Evolutionary conservation across 1,140 invertebrate genomes (phyloP).

Genomic region (Yoshiicerus persimilis): DNA sequence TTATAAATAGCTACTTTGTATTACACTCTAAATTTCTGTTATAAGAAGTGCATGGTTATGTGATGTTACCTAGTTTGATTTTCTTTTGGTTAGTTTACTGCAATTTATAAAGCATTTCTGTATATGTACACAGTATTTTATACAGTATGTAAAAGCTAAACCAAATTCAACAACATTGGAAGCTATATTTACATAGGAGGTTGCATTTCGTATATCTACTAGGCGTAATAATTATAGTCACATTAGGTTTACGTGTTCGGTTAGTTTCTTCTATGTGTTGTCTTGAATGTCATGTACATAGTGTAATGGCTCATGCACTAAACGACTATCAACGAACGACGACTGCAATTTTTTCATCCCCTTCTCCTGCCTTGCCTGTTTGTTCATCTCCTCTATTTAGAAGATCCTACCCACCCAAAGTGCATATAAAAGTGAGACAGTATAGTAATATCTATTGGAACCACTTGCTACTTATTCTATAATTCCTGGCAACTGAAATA

Average conservation of each 20-base stretch:
- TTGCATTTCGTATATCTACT: background rate
- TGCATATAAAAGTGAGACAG: no score
- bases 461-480: background rate
- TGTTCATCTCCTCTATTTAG: background rate
- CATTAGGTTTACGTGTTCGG: background rate
- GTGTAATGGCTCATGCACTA: constrained; percentile 1
- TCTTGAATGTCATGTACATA: background rate
- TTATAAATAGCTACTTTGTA: background rate
- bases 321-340: background rate
- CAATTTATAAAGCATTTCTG: no score
- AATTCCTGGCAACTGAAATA: background rate
- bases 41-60: no score
- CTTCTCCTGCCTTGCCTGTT: background rate
- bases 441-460: no score
- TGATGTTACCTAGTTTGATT: background rate
- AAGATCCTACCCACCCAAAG: background rate
- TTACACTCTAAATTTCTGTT: background rate
- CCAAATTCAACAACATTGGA: background rate
- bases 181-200: background rate
- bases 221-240: constrained; percentile 2
- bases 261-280: background rate
- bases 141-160: background rate
- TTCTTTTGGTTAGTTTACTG: background rate
- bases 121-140: background rate
- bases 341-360: background rate